Evolutionary conservation across 2,888 invertebrate species (phyloP).

Genomic region (Brachynemurus nebulosus): DNA sequence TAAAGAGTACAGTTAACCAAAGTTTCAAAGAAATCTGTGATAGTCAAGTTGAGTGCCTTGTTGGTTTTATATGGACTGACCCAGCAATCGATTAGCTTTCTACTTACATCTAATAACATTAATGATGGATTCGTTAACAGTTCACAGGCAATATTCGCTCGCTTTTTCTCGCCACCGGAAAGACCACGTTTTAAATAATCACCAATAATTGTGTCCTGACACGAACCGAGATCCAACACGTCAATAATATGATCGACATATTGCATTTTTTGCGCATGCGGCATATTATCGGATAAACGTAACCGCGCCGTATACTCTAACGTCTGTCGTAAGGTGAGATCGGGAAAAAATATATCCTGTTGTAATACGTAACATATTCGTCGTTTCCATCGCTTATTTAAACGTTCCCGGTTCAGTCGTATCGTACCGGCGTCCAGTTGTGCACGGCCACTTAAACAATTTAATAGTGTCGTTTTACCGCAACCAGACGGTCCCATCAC

Average conservation of each 20-base stretch:
- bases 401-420: slow-evolving; percentile 44
- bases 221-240: slow-evolving; percentile 55
- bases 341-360: slow-evolving; percentile 69
- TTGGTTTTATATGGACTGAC: too few relatives aligned
- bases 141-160: slow-evolving; percentile 72
- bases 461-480: slow-evolving; percentile 67
- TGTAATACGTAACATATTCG: slow-evolving; percentile 71
- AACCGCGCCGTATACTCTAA: slow-evolving; percentile 45
- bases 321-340: slow-evolving; percentile 62
- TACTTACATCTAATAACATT: slow-evolving; percentile 63
- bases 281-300: slow-evolving; percentile 55
- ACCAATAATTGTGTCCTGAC: slow-evolving; percentile 67
- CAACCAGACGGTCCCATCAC: slow-evolving; percentile 71
- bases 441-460: slow-evolving; percentile 57
- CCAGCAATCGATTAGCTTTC: neutral
- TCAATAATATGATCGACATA: slow-evolving; percentile 66
- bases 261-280: slow-evolving; percentile 55
- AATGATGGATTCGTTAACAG: slow-evolving; percentile 65
- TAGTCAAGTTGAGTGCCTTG: too few relatives aligned
- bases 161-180: slow-evolving; percentile 72
- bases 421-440: slow-evolving; percentile 39
- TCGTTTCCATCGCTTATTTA: slow-evolving; percentile 55
- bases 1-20: too few relatives aligned
- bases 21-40: too few relatives aligned
- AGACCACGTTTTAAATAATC: slow-evolving; percentile 60